Conservation (phyloP, 2,888 invertebrate species). For the Hydrotaea diabolus region DNA sequence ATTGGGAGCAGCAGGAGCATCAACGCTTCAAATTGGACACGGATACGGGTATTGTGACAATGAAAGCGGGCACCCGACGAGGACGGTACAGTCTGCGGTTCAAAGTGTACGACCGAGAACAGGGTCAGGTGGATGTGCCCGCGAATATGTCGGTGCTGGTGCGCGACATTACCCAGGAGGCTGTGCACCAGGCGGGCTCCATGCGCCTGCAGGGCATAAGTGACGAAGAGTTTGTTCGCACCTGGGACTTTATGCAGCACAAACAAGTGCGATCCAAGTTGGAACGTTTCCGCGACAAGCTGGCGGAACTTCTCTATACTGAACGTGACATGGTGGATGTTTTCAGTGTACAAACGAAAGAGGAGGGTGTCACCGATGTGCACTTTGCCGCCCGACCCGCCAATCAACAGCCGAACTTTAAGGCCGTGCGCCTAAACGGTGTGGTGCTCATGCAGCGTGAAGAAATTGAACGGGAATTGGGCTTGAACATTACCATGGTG, state of each 20-base stretch:
- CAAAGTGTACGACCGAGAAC: constrained; percentile 95
- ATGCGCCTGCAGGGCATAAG: constrained; percentile 94
- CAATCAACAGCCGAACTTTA: constrained; percentile 88
- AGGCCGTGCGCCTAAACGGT: constrained; percentile 95
- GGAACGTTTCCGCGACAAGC: constrained; percentile 92
- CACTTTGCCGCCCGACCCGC: constrained; percentile 96
- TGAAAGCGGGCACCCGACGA: constrained; percentile 94
- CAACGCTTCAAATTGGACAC: constrained; percentile 93
- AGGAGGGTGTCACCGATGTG: constrained; percentile 92
- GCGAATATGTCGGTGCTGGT: constrained; percentile 97
- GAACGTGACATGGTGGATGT: constrained; percentile 95
- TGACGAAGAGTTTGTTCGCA: constrained; percentile 96
- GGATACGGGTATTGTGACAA: constrained; percentile 95
- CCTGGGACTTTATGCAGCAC: constrained; percentile 95
- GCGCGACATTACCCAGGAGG: constrained; percentile 95
- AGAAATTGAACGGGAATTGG: constrained; percentile 94
- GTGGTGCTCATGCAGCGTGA: constrained; percentile 95
- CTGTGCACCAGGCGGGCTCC: constrained; percentile 96
- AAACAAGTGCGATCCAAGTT: constrained; percentile 91
- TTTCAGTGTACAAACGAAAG: constrained; percentile 94
- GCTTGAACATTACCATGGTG: constrained; percentile 97
- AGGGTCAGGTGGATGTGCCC: constrained; percentile 95
- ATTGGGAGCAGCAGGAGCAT: constrained; percentile 93
- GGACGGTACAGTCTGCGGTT: constrained; percentile 90
- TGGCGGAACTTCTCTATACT: constrained; percentile 91